A percentile compares a stretch with the other conserved stretches of the same genome.
These are phyloP conservation scores for Ornithorhynchus anatinus DNA, from an alignment of 2,113 vertebrate genomes.

Conservation along the genomic window DNA sequence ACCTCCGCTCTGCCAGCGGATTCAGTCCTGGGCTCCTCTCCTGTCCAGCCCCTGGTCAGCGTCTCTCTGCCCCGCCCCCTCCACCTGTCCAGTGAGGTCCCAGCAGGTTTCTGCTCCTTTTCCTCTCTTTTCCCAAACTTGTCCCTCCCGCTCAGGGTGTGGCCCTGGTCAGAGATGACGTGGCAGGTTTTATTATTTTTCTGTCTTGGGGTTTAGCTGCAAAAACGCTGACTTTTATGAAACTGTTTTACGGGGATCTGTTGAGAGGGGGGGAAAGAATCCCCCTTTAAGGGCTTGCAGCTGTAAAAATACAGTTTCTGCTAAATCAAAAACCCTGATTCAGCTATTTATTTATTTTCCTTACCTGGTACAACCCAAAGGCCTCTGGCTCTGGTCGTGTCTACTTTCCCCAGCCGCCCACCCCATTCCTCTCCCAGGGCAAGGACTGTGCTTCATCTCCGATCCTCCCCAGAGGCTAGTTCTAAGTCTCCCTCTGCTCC, in stretches of 20 bases:
- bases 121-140: background rate
- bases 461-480: background rate
- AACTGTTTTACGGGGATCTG: slow-evolving; percentile 70
- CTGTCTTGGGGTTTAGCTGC: slow-evolving; percentile 40
- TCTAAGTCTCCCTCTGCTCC: too few relatives aligned
- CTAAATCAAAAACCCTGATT: slow-evolving; percentile 65
- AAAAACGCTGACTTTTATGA: slow-evolving; percentile 67
- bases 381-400: background rate
- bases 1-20: too few relatives aligned
- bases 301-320: slow-evolving; percentile 74
- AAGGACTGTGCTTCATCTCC: background rate
- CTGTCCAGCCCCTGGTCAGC: too few relatives aligned
- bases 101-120: background rate
- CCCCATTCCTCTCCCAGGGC: background rate
- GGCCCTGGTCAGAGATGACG: accelerated
- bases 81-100: too few relatives aligned
- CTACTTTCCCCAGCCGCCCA: too few relatives aligned
- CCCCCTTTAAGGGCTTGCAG: slow-evolving; percentile 72
- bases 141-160: too few relatives aligned
- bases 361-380: slow-evolving; percentile 45
- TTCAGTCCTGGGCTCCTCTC: too few relatives aligned
- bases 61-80: too few relatives aligned
- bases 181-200: background rate
- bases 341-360: slow-evolving; percentile 63
- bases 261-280: slow-evolving; percentile 66